Base-by-base conservation (phyloP, 2,888 invertebrate species). In the Eumacrocentrus americanus region DNA sequence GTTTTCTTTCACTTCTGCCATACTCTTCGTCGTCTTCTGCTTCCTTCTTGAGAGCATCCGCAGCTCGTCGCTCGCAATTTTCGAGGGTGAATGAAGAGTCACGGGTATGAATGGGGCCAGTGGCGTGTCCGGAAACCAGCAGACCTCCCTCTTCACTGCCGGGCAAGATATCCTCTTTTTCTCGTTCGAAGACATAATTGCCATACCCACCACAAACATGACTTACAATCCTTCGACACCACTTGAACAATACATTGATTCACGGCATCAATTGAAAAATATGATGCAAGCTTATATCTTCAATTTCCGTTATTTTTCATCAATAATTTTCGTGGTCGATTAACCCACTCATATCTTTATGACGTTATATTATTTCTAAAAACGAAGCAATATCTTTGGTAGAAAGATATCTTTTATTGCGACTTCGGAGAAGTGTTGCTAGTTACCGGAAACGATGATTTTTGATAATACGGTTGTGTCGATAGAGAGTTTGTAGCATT, bases 41-140 rank as follows among this genome's bases (percentile, higher is more conserved):
- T 34, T 23, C n/a, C 23, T 56, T n/a, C n/a, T 56, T 4, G 23
- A 25, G 48, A 38, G 34, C 42, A 44, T 23, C 38, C 54, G 16
- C 42, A 22, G 22, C 61, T 58, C 44, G 51, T 62, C 59, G 18
- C 37, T 54, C 55, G 66, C 64, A 68, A 74, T 75, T 74, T 60
- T 58, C 66, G 68, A 69, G 64, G 67, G 68, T 76, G 77, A 78
- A 78, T 75, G 76, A 74, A 75, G 66, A 59, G 56, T 62, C 66
- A 56, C 54, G 61, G 62, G 67, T 65, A 73, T 77, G 77, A 77
- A 77, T 77, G 77, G 70, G 63, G 48, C 61, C 62, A 46, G 53
- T 69, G 66, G 68, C 68, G 70, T 69, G 74, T 62, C 74, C 72
- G 72, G 74, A 71, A 71, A 72, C 68, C 61, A 63, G 54, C n/a